Conservation (phyloP, 2,113 vertebrate genomes). For the Oryzias curvinotus region DNA sequence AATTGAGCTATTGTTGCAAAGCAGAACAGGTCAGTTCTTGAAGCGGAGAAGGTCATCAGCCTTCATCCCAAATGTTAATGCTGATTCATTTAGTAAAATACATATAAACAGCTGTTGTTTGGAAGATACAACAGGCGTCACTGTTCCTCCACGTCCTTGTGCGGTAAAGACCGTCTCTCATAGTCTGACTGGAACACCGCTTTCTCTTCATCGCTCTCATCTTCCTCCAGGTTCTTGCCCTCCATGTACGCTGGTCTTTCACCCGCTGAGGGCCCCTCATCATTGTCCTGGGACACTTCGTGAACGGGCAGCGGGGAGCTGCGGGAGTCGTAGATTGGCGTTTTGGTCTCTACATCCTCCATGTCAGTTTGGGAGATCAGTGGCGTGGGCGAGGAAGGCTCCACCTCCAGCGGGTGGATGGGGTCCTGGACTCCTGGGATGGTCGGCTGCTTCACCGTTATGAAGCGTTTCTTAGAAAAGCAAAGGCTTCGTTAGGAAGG, state of each 20-base stretch:
- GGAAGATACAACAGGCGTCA: too few relatives aligned
- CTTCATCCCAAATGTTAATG: too few relatives aligned
- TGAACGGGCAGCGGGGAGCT: accelerated
- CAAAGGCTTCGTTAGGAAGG: too few relatives aligned
- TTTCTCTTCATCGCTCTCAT: neutral
- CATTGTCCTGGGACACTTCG: accelerated
- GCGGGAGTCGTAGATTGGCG: neutral
- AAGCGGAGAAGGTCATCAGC: too few relatives aligned
- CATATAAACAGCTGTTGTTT: too few relatives aligned
- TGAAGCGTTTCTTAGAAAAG: too few relatives aligned
- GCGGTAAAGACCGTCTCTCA: neutral
- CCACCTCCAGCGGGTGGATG: neutral
- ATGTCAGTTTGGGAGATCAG: accelerated
- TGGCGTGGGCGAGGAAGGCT: neutral
- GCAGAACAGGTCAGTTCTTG: too few relatives aligned
- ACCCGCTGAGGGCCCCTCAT: accelerated
- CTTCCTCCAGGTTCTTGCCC: slow-evolving; percentile 1
- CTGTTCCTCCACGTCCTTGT: neutral
- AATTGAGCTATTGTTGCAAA: too few relatives aligned
- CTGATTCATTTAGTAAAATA: too few relatives aligned
- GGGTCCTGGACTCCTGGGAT: accelerated
- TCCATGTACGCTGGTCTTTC: neutral
- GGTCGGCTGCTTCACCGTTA: accelerated
- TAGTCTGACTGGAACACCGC: slow-evolving; percentile 1
- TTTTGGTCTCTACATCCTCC: neutral